A percentile compares a stretch with the other conserved stretches of the same genome.
Evolutionary conservation across 2,113 vertebrate genomes (phyloP).

Genomic region (Hemibagrus wyckioides): DNA sequence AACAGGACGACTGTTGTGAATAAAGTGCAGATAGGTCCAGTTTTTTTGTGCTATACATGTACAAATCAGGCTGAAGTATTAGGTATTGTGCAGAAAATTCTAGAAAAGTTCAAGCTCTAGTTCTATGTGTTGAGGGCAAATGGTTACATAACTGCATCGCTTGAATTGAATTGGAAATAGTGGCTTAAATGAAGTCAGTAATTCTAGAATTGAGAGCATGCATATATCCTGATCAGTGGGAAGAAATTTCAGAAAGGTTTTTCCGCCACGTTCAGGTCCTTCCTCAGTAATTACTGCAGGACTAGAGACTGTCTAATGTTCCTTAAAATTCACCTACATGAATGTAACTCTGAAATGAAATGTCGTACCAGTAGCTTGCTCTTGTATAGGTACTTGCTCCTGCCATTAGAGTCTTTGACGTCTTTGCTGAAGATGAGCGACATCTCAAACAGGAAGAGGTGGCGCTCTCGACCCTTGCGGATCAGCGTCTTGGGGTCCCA

Average conservation of each 20-base stretch:
- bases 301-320: not conserved
- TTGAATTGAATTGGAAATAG: no score
- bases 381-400: constrained; percentile 99
- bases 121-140: no score
- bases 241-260: not conserved
- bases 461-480: constrained; percentile 93
- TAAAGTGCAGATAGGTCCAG: no score
- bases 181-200: not conserved
- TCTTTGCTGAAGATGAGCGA: constrained; percentile 98
- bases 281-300: not conserved
- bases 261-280: not conserved
- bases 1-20: no score
- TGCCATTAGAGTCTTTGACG: constrained; percentile 96
- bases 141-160: no score
- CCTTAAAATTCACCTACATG: not conserved
- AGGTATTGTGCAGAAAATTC: no score
- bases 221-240: not conserved
- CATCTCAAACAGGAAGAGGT: constrained; percentile 99
- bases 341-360: not conserved
- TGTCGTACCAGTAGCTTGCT: constrained; percentile 93
- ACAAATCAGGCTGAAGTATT: no score
- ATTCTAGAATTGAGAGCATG: not conserved
- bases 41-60: no score
- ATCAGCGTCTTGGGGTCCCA: constrained; percentile 99
- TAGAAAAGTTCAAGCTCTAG: no score